Evolutionary conservation across 2,113 vertebrate species (phyloP).

Genomic region (Pluvianellus socialis): DNA sequence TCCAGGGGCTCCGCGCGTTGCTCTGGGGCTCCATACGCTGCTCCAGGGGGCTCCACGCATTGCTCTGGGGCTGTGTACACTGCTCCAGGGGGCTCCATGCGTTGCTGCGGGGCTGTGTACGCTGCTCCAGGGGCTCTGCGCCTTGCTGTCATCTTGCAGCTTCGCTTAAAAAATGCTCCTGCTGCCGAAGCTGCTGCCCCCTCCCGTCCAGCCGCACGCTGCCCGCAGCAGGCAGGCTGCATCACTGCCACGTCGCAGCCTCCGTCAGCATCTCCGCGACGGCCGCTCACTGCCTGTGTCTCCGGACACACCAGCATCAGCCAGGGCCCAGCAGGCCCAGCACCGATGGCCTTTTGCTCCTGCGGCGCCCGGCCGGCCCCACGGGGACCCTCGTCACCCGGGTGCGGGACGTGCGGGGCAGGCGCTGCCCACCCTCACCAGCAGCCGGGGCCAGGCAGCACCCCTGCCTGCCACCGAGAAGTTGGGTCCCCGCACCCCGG

Average conservation of each 20-base stretch:
- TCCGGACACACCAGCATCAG: conserved; percentile 23
- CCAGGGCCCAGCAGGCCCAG: conserved; percentile 11
- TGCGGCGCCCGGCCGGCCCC: background rate
- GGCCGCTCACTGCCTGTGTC: conserved; percentile 56
- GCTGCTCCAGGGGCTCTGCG: background rate
- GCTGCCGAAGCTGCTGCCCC: conserved; percentile 23
- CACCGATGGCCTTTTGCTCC: conserved; percentile 42
- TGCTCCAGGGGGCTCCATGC: too few relatives aligned
- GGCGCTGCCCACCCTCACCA: background rate
- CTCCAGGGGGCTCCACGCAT: too few relatives aligned
- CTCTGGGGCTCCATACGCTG: too few relatives aligned
- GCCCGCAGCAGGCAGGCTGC: background rate
- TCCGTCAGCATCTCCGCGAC: background rate
- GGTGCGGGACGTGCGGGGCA: background rate
- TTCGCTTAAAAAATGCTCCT: background rate
- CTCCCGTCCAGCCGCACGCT: background rate
- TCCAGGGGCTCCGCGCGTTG: too few relatives aligned
- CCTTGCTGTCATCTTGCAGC: background rate
- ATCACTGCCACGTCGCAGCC: conserved; percentile 51
- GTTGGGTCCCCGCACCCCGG: background rate
- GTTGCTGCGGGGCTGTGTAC: background rate
- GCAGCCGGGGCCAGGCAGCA: background rate
- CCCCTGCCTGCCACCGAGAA: background rate
- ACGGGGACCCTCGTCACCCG: background rate
- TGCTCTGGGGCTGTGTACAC: too few relatives aligned